These are phyloP conservation scores for Mus spicilegus DNA, from an alignment of 2,113 vertebrate genomes.

Conservation along the genomic window DNA sequence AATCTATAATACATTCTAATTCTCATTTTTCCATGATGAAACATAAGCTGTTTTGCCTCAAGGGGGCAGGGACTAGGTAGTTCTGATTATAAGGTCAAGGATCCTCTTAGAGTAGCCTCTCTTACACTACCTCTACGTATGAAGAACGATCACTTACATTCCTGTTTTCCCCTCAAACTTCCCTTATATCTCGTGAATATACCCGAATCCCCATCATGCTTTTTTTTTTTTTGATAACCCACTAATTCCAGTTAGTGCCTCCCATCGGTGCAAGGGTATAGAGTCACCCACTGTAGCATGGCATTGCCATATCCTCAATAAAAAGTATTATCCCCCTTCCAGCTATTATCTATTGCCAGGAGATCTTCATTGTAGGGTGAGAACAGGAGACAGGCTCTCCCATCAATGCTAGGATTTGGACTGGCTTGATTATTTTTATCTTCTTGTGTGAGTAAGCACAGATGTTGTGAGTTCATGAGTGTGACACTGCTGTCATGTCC, in stretches of 20 bases:
- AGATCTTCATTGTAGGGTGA: not conserved
- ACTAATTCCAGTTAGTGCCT: not conserved
- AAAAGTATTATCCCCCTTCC: not conserved
- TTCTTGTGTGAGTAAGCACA: no score
- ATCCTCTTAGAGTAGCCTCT: constrained; percentile 31
- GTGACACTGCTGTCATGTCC: no score
- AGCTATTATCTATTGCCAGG: not conserved
- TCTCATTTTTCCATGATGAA: constrained; percentile 77
- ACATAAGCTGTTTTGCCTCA: constrained; percentile 20
- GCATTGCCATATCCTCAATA: not conserved
- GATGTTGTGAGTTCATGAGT: not conserved
- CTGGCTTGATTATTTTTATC: not conserved
- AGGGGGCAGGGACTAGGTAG: constrained; percentile 32
- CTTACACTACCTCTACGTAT: not conserved
- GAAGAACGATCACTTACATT: not conserved
- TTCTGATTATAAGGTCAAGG: constrained; percentile 62
- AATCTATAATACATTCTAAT: constrained; percentile 75
- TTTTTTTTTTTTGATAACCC: not conserved
- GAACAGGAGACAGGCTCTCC: no score
- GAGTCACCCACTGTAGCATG: not conserved
- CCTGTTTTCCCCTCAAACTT: not conserved
- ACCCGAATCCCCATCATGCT: not conserved
- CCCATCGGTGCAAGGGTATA: not conserved
- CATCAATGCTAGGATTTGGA: not conserved
- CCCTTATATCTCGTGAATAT: not conserved